Base-by-base conservation (phyloP, 2,113 vertebrate species). In the Grus americana region DNA sequence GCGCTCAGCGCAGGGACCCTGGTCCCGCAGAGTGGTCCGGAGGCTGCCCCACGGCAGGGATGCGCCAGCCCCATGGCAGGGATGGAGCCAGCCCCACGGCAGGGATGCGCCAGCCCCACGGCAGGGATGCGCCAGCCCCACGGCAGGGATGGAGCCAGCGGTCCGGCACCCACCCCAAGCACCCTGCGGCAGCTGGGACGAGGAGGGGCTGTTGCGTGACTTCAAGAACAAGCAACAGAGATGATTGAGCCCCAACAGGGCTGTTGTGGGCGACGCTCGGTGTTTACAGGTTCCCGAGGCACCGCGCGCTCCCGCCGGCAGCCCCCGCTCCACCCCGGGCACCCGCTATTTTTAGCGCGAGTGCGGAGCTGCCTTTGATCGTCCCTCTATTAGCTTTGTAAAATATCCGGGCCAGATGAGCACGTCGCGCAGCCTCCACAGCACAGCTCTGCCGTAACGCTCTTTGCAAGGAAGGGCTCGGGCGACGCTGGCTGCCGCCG, bases 261-360 rank as follows among this genome's bases (percentile, higher is more conserved):
- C 14, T 17, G 34, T 12, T 24, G 65, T 15, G 65, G 42, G 52
- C 2, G 5, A 29, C 6, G 2, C 26, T 27, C 3, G 1, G 21
- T 36, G 79, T 78, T 62, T 49, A 47, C 50, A 44, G 72, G 72
- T 63, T 71, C 14, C 49, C 5, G 50, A 36, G 54, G 75, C 46
- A 6, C 79, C 3, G 3, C 2, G 1, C 3, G 3, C 49, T 70
- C 65, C 81, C 12, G 2, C 57, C 2, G 1, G 67, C 46, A 24
- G 42, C 67, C 52, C 79, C 92, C 11, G 1, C 20, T 1, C 79
- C 3, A 0, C 46, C 79, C 61, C 2, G 1, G 66, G 55, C 65
- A 16, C 57, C 12, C 8, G 42, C 76, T 95, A 79, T 91, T 96
- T 93, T 52, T 83, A 86, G 90, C 3, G 0, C 0, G 4, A 79